A percentile compares a stretch with the other conserved stretches of the same genome.
Conservation (phyloP, 2,113 vertebrate species). For the Maccullochella peelii region DNA sequence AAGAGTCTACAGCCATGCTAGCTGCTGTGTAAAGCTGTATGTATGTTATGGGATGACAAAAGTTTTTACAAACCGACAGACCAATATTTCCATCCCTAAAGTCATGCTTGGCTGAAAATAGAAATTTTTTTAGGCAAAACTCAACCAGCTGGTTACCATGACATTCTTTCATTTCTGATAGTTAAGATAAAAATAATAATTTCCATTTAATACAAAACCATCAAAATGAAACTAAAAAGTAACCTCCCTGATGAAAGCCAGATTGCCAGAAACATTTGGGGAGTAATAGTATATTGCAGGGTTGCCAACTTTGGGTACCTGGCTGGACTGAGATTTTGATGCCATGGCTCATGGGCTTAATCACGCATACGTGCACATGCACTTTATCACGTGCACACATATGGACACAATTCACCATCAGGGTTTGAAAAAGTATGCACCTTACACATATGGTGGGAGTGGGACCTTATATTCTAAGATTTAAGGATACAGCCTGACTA, state of each 20-base stretch:
- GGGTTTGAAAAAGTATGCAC: too few relatives aligned
- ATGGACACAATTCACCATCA: too few relatives aligned
- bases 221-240: neutral
- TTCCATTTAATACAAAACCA: neutral
- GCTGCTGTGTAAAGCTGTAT: neutral
- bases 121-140: neutral
- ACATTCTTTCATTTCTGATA: neutral
- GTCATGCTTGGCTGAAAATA: neutral
- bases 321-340: too few relatives aligned
- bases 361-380: too few relatives aligned
- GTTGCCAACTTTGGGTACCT: too few relatives aligned
- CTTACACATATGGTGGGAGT: too few relatives aligned
- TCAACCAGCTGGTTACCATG: neutral
- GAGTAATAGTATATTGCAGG: too few relatives aligned
- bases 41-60: neutral
- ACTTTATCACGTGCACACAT: too few relatives aligned
- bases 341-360: too few relatives aligned
- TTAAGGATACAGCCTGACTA: too few relatives aligned
- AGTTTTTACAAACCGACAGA: neutral
- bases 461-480: too few relatives aligned
- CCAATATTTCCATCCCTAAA: neutral
- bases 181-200: neutral
- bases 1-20: too few relatives aligned
- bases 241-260: neutral
- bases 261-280: neutral